These are phyloP conservation scores for Drosophila jambulina DNA, from an alignment of 1,140 invertebrate species.

Conservation along the genomic window DNA sequence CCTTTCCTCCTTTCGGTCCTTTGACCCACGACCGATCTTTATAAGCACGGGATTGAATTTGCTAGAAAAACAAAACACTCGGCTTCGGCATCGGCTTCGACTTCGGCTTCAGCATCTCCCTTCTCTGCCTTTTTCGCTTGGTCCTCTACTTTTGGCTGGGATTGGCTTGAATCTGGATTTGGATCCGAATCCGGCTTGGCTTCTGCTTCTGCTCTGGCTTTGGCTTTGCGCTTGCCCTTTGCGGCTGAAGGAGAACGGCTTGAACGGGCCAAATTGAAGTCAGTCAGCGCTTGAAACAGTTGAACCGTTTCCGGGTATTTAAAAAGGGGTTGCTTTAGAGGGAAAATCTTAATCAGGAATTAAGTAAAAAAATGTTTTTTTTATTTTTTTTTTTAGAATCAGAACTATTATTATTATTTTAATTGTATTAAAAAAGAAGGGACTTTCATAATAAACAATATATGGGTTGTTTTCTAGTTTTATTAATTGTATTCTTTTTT, in stretches of 20 bases:
- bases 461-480: too few species aligned
- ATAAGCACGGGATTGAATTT: constrained; percentile 69
- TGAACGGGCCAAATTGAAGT: constrained; percentile 51
- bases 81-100: neutral
- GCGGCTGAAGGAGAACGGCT: constrained; percentile 2
- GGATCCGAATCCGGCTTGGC: constrained; percentile 36
- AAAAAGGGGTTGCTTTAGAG: neutral
- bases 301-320: neutral
- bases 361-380: too few species aligned
- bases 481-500: too few species aligned
- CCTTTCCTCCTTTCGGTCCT: constrained; percentile 23
- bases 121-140: constrained; percentile 40
- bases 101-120: constrained; percentile 5
- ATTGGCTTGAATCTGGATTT: constrained; percentile 32
- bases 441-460: too few species aligned
- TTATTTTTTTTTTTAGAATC: too few species aligned
- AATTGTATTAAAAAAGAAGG: too few species aligned
- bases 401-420: too few species aligned
- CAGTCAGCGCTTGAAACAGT: constrained; percentile 31
- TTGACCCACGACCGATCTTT: constrained; percentile 17
- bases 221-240: constrained; percentile 47
- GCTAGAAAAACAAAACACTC: constrained; percentile 61
- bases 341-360: neutral
- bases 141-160: constrained; percentile 30
- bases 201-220: constrained; percentile 31